Evolutionary conservation across 2,113 vertebrate species (phyloP).

Genomic region (Phylloscopus trochiloides): DNA sequence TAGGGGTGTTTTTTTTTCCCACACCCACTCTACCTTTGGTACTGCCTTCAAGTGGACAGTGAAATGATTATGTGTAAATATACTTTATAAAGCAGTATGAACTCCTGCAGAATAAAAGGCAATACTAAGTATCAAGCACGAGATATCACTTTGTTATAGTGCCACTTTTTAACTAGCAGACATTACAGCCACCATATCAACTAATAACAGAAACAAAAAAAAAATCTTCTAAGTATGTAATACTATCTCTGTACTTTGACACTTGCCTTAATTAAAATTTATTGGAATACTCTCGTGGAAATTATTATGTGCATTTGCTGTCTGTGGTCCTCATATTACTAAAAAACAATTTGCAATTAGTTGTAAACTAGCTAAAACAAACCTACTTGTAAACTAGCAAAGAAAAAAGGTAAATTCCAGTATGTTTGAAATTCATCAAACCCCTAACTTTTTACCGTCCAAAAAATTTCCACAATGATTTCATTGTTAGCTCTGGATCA

Average conservation of each 20-base stretch:
- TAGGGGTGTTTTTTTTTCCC: neutral
- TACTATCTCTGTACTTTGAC: neutral
- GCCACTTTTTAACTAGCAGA: neutral
- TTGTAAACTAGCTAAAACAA: neutral
- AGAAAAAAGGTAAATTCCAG: neutral
- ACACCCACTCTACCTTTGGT: neutral
- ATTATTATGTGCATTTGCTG: neutral
- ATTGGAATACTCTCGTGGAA: neutral
- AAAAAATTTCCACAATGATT: neutral
- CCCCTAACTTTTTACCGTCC: neutral
- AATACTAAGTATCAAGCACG: neutral
- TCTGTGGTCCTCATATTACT: neutral
- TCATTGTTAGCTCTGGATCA: neutral
- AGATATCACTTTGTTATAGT: neutral
- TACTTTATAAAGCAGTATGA: neutral
- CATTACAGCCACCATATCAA: neutral
- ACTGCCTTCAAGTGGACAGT: neutral
- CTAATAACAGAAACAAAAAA: neutral
- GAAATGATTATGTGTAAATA: neutral
- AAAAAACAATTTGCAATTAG: neutral
- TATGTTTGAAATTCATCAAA: neutral
- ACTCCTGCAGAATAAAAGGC: neutral
- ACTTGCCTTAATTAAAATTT: neutral
- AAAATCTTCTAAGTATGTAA: neutral
- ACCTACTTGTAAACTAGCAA: neutral